phyloP scores from a whole-genome alignment of 2,797 vertebrate species.

The Catamblyrhynchus diadema region DNA sequence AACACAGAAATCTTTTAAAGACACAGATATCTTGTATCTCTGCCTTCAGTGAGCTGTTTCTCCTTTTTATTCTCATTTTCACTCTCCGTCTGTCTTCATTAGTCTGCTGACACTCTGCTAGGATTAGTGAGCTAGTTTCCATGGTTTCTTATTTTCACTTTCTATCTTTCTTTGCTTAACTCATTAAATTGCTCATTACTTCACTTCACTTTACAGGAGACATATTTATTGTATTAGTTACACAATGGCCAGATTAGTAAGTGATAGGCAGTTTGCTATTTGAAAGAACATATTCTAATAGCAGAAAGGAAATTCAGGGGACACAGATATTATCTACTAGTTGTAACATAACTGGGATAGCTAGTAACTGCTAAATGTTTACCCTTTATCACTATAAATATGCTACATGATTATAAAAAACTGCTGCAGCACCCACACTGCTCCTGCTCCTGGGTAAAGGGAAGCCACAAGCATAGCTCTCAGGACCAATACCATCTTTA shows the following conservation, averaged over 20 bases:
- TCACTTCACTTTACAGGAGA: conserved; percentile 74
- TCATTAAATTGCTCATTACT: conserved; percentile 76
- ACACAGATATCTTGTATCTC: conserved; percentile 7
- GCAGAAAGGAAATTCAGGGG: conserved; percentile 61
- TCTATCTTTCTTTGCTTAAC: conserved; percentile 75
- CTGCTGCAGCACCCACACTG: fast-evolving
- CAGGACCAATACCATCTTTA: neutral
- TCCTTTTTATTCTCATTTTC: conserved; percentile 65
- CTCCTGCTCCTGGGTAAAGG: neutral
- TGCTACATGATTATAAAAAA: neutral
- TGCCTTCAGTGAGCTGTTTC: conserved; percentile 37
- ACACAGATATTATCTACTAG: conserved; percentile 63
- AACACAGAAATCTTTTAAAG: conserved; percentile 39
- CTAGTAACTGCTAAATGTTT: conserved; percentile 36
- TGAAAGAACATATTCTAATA: conserved; percentile 65
- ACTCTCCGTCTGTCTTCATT: conserved; percentile 73
- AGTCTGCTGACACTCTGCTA: conserved; percentile 70
- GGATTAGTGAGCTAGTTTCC: conserved; percentile 72
- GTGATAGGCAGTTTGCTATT: conserved; percentile 69
- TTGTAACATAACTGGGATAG: conserved; percentile 54
- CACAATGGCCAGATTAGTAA: conserved; percentile 73
- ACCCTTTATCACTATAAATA: conserved; percentile 32
- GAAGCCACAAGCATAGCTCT: neutral
- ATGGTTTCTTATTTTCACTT: conserved; percentile 77
- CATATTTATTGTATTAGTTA: conserved; percentile 77